phyloP scores from a whole-genome alignment of 1,140 invertebrate genomes.

The Ooceraea biroi region DNA sequence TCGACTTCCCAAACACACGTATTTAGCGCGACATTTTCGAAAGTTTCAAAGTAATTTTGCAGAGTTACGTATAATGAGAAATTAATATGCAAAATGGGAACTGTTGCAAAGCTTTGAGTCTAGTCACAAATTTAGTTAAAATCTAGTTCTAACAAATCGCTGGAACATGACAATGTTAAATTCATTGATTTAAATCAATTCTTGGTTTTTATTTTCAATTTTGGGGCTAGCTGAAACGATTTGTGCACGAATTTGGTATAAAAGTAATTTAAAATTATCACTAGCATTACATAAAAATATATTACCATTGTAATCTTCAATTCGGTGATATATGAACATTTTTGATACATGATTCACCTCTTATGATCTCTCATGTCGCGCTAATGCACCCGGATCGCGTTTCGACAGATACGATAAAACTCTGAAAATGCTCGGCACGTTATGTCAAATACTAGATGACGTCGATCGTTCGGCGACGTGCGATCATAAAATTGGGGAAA shows the following conservation, averaged over 20 bases:
- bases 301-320: too few relatives aligned
- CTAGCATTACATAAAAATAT: not conserved
- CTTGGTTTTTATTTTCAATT: not conserved
- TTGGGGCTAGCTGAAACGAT: not conserved
- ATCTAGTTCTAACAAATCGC: too few relatives aligned
- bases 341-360: not conserved
- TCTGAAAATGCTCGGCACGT: not conserved
- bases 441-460: conserved; percentile 30
- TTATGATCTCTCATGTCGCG: not conserved
- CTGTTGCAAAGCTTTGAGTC: not conserved
- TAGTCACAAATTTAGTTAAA: conserved; percentile 1
- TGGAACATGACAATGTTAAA: not conserved
- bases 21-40: not conserved
- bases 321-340: too few relatives aligned
- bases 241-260: not conserved
- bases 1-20: not conserved
- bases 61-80: not conserved
- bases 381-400: conserved; percentile 21
- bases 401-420: not conserved
- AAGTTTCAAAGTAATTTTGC: not conserved
- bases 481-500: conserved; percentile 58
- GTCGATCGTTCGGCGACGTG: conserved; percentile 32
- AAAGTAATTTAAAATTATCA: not conserved
- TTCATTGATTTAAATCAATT: not conserved
- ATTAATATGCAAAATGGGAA: not conserved